Evolutionary conservation across 2,888 invertebrate species (phyloP).

Genomic region (Drosophila mercatorum): DNA sequence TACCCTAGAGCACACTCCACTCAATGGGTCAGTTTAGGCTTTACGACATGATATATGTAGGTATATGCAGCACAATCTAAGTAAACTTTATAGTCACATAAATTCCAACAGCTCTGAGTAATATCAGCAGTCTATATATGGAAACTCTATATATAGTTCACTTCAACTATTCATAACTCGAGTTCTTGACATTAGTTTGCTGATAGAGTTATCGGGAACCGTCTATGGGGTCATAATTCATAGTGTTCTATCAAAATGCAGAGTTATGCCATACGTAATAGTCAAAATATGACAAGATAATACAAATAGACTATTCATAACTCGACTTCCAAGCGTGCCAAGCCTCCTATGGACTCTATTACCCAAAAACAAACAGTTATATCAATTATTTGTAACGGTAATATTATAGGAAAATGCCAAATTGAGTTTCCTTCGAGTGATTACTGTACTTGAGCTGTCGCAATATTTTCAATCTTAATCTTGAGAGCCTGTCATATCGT

Average conservation of each 20-base stretch:
- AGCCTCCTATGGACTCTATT: not conserved
- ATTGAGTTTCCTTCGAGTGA: not conserved
- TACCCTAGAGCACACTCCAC: not conserved
- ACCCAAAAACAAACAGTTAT: not conserved
- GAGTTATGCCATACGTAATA: not conserved
- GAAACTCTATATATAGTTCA: not conserved
- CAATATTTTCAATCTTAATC: conserved; percentile 25
- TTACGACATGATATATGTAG: not conserved
- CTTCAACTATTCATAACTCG: conserved; percentile 28
- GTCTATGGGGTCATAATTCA: not conserved
- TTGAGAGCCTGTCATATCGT: conserved; percentile 15
- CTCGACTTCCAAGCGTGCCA: not conserved
- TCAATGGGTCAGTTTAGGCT: not conserved
- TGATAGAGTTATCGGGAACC: conserved; percentile 5
- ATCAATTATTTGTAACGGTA: not conserved
- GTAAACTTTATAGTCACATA: not conserved
- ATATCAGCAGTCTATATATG: not conserved
- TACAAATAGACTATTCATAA: conserved; percentile 4
- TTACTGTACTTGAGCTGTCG: conserved; percentile 11
- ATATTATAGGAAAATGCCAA: not conserved
- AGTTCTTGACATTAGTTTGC: not conserved
- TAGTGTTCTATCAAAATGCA: not conserved
- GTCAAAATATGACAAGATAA: conserved; percentile 14
- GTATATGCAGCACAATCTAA: no score
- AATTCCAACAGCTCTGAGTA: not conserved